Evolutionary conservation across 1,140 invertebrate species (phyloP), one percentile per base, ranked within the genome.

Genomic region (Eupristina koningsbergeri): DNA sequence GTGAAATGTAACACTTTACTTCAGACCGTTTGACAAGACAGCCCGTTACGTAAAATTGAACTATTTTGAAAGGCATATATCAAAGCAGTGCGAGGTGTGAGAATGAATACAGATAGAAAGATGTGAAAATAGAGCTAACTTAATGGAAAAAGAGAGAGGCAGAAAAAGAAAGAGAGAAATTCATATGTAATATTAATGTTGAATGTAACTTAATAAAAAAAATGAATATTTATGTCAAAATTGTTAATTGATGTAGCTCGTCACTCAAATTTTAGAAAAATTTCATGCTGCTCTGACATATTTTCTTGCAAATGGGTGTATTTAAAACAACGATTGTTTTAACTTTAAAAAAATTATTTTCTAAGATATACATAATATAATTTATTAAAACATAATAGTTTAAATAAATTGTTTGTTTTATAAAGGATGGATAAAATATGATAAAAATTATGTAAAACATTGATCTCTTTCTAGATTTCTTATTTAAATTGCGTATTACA

Each of bases 1-100:
- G 5, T 64, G 63, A 67, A 75, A 84, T 69, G 84, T 78, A 85
- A 87, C 80, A 83, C 34, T 45, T 58, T 61, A 53, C 34, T 41
- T 74, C 80, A 63, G 79, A 58, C 39, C 80, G 64, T 87, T 87
- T 83, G 87, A 85, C 58, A 77, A 58, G 73, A 74, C 78, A 84
- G 86, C 36, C 83, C 81, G 87, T 87, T 86, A 86, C 85, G 84
- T 80, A 83, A 87, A 88, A 87, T 88, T 87, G 87, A 86, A 87
- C 86, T 78, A 84, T 74, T 79, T 58, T 73, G 79, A 73, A 75
- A 77, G 53, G 31, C 45, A n/a, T 26, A 22, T 7, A 19, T 17
- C 11, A 11, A 36, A n/a, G 36, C 9, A 50, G 73, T 34, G 64
- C 19, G n/a, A 39, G 50, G 26, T 45, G 3, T 47, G 64, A 73